Percentiles rank a stretch among this genome's conserved stretches.
Conservation (phyloP, 2,888 invertebrate species). For the Sipha maydis region DNA sequence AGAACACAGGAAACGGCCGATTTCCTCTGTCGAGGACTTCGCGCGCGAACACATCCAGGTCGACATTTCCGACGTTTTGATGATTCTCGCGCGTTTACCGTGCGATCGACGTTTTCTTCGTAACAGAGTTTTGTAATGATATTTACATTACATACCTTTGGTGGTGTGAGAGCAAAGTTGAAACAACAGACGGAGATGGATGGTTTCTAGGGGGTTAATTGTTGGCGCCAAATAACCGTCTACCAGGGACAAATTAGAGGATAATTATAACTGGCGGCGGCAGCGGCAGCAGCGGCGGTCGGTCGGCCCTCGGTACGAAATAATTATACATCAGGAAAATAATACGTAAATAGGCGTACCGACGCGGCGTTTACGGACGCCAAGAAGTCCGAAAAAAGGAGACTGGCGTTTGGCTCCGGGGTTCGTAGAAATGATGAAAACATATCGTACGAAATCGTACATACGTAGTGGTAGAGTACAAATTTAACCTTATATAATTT, state of each 20-base stretch:
- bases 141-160: too few relatives aligned
- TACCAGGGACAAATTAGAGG: slow-evolving; percentile 60
- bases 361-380: slow-evolving; percentile 32
- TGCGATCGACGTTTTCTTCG: neutral
- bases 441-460: neutral
- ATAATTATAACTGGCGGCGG: slow-evolving; percentile 51
- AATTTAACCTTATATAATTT: neutral
- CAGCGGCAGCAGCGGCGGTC: neutral
- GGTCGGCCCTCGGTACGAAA: neutral
- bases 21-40: slow-evolving; percentile 33
- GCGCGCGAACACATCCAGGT: slow-evolving; percentile 32
- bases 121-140: neutral
- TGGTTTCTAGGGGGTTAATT: slow-evolving; percentile 38
- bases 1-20: slow-evolving; percentile 50
- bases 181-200: neutral
- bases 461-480: neutral
- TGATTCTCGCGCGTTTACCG: neutral
- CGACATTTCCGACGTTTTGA: slow-evolving; percentile 57
- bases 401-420: slow-evolving; percentile 6
- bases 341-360: slow-evolving; percentile 21
- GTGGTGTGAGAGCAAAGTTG: neutral
- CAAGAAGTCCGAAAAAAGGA: slow-evolving; percentile 19
- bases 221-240: slow-evolving; percentile 59
- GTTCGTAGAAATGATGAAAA: neutral
- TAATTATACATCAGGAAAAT: neutral